Evolutionary conservation across 2,888 invertebrate species (phyloP).

Genomic region (Villa cingulata): DNA sequence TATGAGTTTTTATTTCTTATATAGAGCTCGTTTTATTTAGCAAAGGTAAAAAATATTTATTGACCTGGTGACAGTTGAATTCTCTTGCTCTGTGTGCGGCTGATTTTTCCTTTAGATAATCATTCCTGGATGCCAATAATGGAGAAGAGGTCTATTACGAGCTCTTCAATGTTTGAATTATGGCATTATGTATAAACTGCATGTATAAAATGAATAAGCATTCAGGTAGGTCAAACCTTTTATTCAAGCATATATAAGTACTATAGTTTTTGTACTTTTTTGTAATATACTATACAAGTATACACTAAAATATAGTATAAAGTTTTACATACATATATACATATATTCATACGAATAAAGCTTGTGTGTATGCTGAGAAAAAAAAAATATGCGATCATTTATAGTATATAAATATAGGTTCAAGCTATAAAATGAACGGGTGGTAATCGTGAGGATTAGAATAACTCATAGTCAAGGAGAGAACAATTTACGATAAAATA

Average conservation of each 20-base stretch:
- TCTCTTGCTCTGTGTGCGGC: conserved; percentile 8
- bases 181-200: not conserved
- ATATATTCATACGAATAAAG: not conserved
- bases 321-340: no score
- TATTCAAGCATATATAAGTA: no score
- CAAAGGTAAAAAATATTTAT: conserved; percentile 8
- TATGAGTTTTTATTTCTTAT: not conserved
- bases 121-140: conserved; percentile 8
- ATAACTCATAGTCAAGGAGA: conserved; percentile 1
- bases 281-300: no score
- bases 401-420: no score
- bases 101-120: conserved; percentile 7
- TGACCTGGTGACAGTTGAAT: conserved; percentile 8
- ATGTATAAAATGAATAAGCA: no score
- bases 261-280: no score
- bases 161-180: conserved; percentile 6
- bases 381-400: no score
- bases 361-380: no score
- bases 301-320: no score
- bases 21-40: conserved; percentile 3
- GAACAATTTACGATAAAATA: conserved; percentile 9
- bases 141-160: conserved; percentile 3
- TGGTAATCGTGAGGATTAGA: conserved; percentile 4
- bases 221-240: no score
- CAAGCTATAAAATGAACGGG: not conserved